Conservation (phyloP, 2,113 vertebrate genomes). For the Pluvialis apricaria region DNA sequence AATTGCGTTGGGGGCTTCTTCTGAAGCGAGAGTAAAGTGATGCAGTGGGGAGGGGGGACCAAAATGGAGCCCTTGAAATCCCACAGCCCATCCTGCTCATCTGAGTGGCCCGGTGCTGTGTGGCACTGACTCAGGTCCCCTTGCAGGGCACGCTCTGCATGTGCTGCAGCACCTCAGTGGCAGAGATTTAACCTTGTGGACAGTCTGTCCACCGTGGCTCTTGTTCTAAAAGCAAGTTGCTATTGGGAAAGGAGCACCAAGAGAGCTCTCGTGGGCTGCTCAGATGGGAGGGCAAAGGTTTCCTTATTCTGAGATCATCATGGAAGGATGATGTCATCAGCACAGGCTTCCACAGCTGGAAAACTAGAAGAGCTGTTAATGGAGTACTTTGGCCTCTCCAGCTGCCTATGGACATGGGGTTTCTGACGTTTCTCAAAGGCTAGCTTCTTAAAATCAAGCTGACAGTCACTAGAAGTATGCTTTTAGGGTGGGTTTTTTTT, state of each 20-base stretch:
- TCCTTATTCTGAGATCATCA: neutral
- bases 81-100: accelerated
- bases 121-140: neutral
- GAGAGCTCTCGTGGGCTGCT: neutral
- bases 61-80: neutral
- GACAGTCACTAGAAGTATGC: neutral
- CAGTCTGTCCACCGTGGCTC: neutral
- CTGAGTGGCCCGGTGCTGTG: neutral
- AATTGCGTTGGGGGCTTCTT: neutral
- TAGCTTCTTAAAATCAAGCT: neutral
- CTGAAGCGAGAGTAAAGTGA: neutral
- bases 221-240: neutral
- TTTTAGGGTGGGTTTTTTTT: neutral
- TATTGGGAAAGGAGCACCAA: neutral
- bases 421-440: neutral
- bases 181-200: neutral
- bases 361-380: neutral
- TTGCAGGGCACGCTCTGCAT: accelerated
- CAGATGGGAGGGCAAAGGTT: neutral
- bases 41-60: neutral
- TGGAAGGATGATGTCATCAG: neutral
- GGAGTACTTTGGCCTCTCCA: neutral
- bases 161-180: neutral
- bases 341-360: neutral
- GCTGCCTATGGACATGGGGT: neutral